Base-by-base conservation (phyloP, 1,140 invertebrate genomes). In the Zaprionus ghesquierei region DNA sequence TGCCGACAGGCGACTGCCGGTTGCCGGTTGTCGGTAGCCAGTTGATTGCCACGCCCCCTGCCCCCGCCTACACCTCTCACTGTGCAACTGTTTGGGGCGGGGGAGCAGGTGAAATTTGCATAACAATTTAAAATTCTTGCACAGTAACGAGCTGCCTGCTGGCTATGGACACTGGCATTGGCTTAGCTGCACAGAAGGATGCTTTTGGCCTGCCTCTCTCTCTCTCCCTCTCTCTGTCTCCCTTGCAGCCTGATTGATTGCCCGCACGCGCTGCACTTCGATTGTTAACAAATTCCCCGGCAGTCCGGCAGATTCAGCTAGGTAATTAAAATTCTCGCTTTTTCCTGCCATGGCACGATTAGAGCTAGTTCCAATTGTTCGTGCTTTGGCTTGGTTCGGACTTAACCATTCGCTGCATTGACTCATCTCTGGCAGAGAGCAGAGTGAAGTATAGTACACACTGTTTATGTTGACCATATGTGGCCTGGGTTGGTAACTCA, bases 61-160 rank as follows among this genome's bases (percentile, higher is more conserved):
- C n/a, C 35, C 6, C 35, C 25, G 5, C 25, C 25, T 5, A 25
- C 25, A 25, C n/a, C n/a, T n/a, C n/a, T n/a, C n/a, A n/a, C n/a
- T n/a, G n/a, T 38, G 33, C 33, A 38, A 38, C 13, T n/a, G 33
- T n/a, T n/a, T n/a, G 13, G 33, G 33, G 4, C 59, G 58, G 69
- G 63, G 25, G 25, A 23, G 9, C 66, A 68, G 69, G 63, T 72
- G 41, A 55, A 82, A 86, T 86, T 86, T 86, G 82, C 82, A 86
- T 86, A 87, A 76, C 79, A 86, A 86, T 87, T 86, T 86, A 55
- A 87, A 87, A 86, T 86, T 86, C 82, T 87, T 78, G 68, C 65
- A 65, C 79, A 70, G 76, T 79, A 81, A 82, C 79, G 64, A 81
- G 51, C 61, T 68, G 69, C 44, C 73, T 65, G 62, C 22, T 46